These are phyloP conservation scores for Himantopus leucocephalus DNA, from an alignment of 2,113 vertebrate genomes.

Conservation along the genomic window DNA sequence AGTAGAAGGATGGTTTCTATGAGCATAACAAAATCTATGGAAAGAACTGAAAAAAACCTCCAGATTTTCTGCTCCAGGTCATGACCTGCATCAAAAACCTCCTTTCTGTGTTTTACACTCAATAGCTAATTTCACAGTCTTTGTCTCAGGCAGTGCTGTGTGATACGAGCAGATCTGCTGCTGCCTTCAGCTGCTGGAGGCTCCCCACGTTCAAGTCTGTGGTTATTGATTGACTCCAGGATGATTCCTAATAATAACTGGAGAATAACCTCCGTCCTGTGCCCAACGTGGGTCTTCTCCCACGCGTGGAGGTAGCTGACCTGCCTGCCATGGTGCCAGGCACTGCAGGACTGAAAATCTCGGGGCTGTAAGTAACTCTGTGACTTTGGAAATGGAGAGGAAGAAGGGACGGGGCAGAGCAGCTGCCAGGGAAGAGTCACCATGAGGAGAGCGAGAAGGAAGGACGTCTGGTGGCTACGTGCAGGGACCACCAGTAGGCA, in stretches of 20 bases:
- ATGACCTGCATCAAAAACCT: background rate
- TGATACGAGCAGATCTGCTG: background rate
- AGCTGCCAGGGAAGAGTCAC: background rate
- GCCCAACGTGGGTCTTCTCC: background rate
- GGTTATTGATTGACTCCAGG: background rate
- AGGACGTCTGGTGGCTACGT: background rate
- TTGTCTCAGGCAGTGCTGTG: background rate
- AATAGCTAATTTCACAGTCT: constrained; percentile 55
- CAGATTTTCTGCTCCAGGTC: background rate
- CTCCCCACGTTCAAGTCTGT: background rate
- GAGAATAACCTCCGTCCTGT: background rate
- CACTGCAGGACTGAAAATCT: background rate
- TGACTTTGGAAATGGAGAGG: background rate
- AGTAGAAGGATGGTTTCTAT: background rate
- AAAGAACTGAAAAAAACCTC: background rate
- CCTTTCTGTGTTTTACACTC: constrained; percentile 3
- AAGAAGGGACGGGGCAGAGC: background rate
- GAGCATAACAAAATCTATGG: background rate
- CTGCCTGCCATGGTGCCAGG: background rate
- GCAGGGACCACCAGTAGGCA: background rate
- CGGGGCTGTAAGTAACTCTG: too few species aligned
- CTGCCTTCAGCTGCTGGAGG: background rate
- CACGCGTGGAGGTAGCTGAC: background rate
- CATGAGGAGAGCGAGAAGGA: background rate
- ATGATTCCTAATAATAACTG: background rate